A percentile compares a stretch with the other conserved stretches of the same genome.
These are phyloP conservation scores for Antechinus flavipes DNA, from an alignment of 2,113 vertebrate genomes.

Conservation along the genomic window DNA sequence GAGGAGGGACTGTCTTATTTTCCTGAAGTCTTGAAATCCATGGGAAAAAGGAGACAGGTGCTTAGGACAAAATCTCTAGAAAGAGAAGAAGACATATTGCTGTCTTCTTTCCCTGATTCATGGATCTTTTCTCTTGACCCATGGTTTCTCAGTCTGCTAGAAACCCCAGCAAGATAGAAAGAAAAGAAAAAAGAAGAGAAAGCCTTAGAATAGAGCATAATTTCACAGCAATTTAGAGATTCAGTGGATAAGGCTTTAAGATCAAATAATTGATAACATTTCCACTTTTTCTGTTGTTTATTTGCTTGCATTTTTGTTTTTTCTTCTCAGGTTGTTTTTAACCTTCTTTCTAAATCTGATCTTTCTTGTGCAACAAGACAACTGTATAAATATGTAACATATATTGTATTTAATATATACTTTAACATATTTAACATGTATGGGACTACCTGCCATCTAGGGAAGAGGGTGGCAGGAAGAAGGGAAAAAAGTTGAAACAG, in stretches of 20 bases:
- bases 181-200: background rate
- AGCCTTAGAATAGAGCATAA: background rate
- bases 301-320: too few relatives aligned
- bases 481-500: too few relatives aligned
- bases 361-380: too few relatives aligned
- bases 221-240: background rate
- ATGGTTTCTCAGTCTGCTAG: background rate
- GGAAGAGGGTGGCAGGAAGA: too few relatives aligned
- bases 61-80: background rate
- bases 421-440: too few relatives aligned
- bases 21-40: background rate
- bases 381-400: too few relatives aligned
- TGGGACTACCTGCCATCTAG: too few relatives aligned
- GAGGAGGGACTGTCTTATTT: slow-evolving; percentile 11
- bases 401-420: too few relatives aligned
- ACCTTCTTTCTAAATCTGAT: too few relatives aligned
- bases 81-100: background rate
- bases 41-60: background rate
- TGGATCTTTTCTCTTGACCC: background rate
- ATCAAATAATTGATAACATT: background rate
- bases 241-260: background rate
- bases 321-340: too few relatives aligned
- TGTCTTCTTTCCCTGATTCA: background rate
- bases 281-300: too few relatives aligned
- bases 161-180: background rate